Evolutionary conservation across 2,113 vertebrate species (phyloP).

Genomic region (Ia io): DNA sequence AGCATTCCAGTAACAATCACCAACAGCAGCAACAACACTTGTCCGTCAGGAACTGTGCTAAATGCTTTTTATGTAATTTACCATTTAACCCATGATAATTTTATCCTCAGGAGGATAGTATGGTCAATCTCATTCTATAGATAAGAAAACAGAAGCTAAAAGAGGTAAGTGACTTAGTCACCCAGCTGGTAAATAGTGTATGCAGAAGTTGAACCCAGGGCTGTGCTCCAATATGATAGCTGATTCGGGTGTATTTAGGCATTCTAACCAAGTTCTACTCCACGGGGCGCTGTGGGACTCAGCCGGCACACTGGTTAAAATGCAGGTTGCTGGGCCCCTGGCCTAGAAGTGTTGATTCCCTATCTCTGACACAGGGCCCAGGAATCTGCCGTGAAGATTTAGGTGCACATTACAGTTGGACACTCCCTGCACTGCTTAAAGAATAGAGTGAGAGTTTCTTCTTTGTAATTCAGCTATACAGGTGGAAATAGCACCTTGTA

Average conservation of each 20-base stretch:
- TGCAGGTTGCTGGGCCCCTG: background rate
- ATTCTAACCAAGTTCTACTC: background rate
- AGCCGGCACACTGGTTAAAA: background rate
- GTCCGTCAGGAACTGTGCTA: background rate
- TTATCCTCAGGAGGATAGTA: background rate
- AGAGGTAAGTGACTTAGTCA: background rate
- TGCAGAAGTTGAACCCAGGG: background rate
- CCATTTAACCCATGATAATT: background rate
- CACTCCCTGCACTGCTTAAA: background rate
- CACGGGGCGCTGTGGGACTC: background rate
- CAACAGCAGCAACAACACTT: background rate
- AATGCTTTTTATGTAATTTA: background rate
- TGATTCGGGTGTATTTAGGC: background rate
- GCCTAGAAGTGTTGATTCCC: background rate
- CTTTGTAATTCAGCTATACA: background rate
- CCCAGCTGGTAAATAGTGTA: background rate
- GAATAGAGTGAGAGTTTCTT: background rate
- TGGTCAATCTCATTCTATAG: background rate
- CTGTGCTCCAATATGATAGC: background rate
- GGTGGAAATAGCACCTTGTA: background rate
- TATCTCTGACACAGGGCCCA: background rate
- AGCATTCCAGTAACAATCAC: background rate
- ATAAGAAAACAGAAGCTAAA: background rate
- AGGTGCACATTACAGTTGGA: background rate
- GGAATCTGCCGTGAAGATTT: background rate